Evolutionary conservation across 2,888 invertebrate genomes (phyloP).

Genomic region (Caradrina clavipalpis): DNA sequence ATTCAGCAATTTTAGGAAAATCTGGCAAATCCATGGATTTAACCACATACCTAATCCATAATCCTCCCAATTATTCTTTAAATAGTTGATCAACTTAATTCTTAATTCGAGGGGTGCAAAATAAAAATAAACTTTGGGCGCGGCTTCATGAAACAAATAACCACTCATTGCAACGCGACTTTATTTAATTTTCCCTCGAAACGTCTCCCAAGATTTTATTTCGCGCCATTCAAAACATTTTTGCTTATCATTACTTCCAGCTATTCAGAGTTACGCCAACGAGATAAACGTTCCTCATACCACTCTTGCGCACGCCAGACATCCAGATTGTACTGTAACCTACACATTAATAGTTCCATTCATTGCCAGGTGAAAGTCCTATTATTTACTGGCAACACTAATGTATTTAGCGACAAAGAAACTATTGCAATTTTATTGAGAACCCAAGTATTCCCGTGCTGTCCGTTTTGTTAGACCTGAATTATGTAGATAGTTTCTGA

Average conservation of each 20-base stretch:
- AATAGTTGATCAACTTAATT: too few species aligned
- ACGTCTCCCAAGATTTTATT: conserved; percentile 30
- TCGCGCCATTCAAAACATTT: conserved; percentile 55
- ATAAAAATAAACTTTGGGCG: not conserved
- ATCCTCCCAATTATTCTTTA: too few species aligned
- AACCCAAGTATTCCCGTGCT: conserved; percentile 61
- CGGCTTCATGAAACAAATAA: conserved; percentile 18
- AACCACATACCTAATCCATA: too few species aligned
- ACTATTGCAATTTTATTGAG: conserved; percentile 69
- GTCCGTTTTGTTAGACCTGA: conserved; percentile 55
- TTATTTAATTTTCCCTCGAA: conserved; percentile 19
- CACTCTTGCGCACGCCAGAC: conserved; percentile 58
- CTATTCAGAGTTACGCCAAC: conserved; percentile 49
- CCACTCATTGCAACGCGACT: not conserved
- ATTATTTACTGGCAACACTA: conserved; percentile 67
- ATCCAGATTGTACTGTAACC: conserved; percentile 63
- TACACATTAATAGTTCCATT: conserved; percentile 66
- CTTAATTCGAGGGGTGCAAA: too few species aligned
- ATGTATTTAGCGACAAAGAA: conserved; percentile 70
- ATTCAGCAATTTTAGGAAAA: too few species aligned
- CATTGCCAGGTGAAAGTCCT: conserved; percentile 64
- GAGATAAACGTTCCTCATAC: conserved; percentile 60
- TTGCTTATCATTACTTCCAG: conserved; percentile 54
- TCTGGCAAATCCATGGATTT: too few species aligned
- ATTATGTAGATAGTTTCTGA: conserved; percentile 52